phyloP scores from a whole-genome alignment of 1,140 invertebrate genomes.

The Bicyclus anynana region DNA sequence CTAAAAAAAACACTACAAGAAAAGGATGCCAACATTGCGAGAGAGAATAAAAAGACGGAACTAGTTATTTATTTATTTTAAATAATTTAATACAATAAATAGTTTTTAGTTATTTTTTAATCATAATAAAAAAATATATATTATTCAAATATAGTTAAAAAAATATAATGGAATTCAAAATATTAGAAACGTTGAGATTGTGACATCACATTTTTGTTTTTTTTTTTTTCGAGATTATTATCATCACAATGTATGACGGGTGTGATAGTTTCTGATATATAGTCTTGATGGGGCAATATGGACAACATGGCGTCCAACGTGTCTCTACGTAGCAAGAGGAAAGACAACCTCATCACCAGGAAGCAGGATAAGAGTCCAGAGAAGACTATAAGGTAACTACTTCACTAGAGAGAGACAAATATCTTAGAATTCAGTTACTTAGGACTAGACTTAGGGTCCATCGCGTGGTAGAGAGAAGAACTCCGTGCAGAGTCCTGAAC shows the following conservation, averaged over 20 bases:
- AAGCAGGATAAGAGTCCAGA: constrained; percentile 75
- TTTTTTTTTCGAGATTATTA: constrained; percentile 33
- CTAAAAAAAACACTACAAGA: constrained; percentile 19
- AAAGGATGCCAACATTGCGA: constrained; percentile 61
- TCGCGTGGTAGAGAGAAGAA: too few relatives aligned
- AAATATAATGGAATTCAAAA: constrained; percentile 24
- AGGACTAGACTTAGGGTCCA: too few relatives aligned
- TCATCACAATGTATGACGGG: constrained; percentile 31
- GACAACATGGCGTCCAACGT: constrained; percentile 73
- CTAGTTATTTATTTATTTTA: constrained; percentile 71
- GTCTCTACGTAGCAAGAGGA: constrained; percentile 61
- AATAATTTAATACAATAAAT: constrained; percentile 46
- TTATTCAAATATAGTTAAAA: background rate
- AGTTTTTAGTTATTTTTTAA: constrained; percentile 31
- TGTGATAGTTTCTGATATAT: constrained; percentile 26
- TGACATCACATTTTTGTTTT: too few relatives aligned
- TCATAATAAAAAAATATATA: background rate
- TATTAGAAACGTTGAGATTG: constrained; percentile 32
- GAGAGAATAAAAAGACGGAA: constrained; percentile 75
- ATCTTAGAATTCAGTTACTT: too few relatives aligned
- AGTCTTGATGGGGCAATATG: constrained; percentile 60
- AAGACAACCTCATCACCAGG: constrained; percentile 70
- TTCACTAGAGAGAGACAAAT: too few relatives aligned
- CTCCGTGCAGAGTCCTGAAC: too few relatives aligned
- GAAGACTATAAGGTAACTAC: constrained; percentile 50